These are phyloP conservation scores for Oedothorax gibbosus DNA, from an alignment of 1,140 invertebrate genomes.

Conservation along the genomic window DNA sequence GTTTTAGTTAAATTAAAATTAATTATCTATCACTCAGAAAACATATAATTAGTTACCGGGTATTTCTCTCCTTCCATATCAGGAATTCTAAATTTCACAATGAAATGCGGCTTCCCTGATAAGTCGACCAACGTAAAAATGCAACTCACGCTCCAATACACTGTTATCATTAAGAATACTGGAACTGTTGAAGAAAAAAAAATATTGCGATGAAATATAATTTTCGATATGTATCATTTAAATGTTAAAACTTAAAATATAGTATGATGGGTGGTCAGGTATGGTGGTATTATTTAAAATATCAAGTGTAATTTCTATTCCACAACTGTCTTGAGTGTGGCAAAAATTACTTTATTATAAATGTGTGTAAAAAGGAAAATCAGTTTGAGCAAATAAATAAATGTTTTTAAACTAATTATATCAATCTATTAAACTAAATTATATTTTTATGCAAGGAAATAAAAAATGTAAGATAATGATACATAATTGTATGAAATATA, in stretches of 20 bases:
- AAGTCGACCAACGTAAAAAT: conserved; percentile 28
- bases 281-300: neutral
- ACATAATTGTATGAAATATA: too few species aligned
- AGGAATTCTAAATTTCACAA: conserved; percentile 28
- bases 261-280: neutral
- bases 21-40: neutral
- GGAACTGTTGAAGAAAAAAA: conserved; percentile 22
- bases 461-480: too few species aligned
- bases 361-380: neutral
- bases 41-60: neutral
- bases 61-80: conserved; percentile 13
- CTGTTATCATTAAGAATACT: conserved; percentile 1
- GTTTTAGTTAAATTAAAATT: neutral
- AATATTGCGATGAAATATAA: neutral
- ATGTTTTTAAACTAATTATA: too few species aligned
- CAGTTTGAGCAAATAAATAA: too few species aligned
- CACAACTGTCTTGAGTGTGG: neutral
- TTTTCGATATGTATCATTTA: neutral
- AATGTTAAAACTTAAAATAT: neutral
- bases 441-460: too few species aligned
- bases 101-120: conserved; percentile 20
- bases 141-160: conserved; percentile 22
- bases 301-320: neutral
- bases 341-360: neutral
- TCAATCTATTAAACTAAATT: too few species aligned